These are phyloP conservation scores for Anguilla obscura DNA, from an alignment of 2,797 vertebrate genomes.

Conservation along the genomic window DNA sequence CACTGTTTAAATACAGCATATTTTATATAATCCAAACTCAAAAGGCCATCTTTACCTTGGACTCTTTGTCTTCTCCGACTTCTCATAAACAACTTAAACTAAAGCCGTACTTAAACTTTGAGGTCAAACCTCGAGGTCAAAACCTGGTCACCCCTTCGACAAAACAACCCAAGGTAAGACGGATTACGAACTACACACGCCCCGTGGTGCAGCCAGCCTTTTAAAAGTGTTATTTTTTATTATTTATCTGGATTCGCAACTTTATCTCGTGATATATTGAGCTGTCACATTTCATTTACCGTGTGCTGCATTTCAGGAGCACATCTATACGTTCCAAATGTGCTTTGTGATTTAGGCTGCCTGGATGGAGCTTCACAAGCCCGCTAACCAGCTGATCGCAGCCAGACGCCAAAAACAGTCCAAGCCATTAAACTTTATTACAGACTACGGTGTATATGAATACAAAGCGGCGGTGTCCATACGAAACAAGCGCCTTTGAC, in stretches of 20 bases:
- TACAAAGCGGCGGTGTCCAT: background rate
- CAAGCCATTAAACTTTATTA: slow-evolving; percentile 22
- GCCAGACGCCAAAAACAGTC: background rate
- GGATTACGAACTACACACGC: background rate
- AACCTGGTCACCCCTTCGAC: background rate
- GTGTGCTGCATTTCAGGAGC: background rate
- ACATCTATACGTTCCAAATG: background rate
- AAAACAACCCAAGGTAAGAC: background rate
- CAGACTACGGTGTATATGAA: background rate
- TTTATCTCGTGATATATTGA: slow-evolving; percentile 16
- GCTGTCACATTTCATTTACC: slow-evolving; percentile 27
- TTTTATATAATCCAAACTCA: background rate
- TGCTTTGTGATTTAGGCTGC: background rate
- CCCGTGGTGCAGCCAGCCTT: background rate
- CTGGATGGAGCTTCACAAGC: background rate
- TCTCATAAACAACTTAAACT: background rate
- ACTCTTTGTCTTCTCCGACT: background rate
- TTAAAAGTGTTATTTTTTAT: background rate
- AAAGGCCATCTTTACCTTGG: background rate
- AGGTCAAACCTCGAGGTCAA: background rate
- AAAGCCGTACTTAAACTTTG: background rate
- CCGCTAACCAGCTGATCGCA: background rate
- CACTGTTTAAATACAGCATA: background rate
- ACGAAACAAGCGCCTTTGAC: background rate
- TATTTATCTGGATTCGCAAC: background rate